Base-by-base conservation (phyloP, 1,140 invertebrate species). In the Plutomurus gul region DNA sequence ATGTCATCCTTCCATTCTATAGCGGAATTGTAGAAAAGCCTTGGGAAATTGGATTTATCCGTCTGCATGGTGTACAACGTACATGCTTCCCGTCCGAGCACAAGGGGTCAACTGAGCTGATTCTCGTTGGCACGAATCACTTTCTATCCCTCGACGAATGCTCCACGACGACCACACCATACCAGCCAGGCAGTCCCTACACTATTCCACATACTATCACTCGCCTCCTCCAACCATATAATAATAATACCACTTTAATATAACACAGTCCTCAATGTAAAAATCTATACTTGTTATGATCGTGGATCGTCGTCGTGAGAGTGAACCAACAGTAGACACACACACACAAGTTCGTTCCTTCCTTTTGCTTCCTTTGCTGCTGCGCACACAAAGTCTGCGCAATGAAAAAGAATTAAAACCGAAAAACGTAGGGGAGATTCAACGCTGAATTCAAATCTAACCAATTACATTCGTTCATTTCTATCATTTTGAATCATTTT, bases 1-100 rank as follows among this genome's bases (percentile, higher is more conserved):
- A 77, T 43, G 20, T 83, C 82, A 78, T 83, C 82, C 78, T 79
- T 83, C 51, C 71, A 76, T 7, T 83, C 82, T 27, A 83, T 80
- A 4, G 76, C 25, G 4, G 78, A 77, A 36, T 81, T 77, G 74
- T 71, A 65, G 51, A 83, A 83, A 77, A 83, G 30, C 36, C 77
- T 65, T 47, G 81, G 81, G 30, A 76, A 78, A 18, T 16, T 73
- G 18, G 47, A 25, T 51, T 79, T 81, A 10, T 83, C 77, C 39
- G 77, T 27, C 47, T 81, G 77, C 82, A 83, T 81, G 82, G 20
- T 78, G 76, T 81, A 81, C 79, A 81, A 30, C 76, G 76, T 81
- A 81, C 79, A 81, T 77, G 70, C 75, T 49, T 77, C 71, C 80
- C 73, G 33, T 65, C 20, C 46, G 37, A 81, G 37, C 43, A 72